Percentiles rank a stretch among this genome's conserved stretches.
Evolutionary conservation across 2,888 invertebrate species (phyloP).

Genomic region (Cenopis cana): DNA sequence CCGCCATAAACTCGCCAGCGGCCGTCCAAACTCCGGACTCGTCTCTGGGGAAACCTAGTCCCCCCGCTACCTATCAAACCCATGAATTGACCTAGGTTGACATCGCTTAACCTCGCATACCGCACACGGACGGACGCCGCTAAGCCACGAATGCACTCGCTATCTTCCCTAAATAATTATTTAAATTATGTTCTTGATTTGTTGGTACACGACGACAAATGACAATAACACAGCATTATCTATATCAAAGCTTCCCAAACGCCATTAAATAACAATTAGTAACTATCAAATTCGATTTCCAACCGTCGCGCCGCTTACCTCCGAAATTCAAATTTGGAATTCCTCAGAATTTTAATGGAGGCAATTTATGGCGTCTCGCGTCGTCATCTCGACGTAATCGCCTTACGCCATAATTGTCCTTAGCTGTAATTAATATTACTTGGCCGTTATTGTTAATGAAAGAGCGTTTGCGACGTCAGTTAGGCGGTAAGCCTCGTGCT

Average conservation of each 20-base stretch:
- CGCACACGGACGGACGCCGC: too few relatives aligned
- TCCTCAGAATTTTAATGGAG: slow-evolving; percentile 67
- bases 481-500: slow-evolving; percentile 34
- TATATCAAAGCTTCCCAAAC: background rate
- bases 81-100: too few relatives aligned
- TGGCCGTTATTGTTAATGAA: slow-evolving; percentile 48
- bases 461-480: slow-evolving; percentile 46
- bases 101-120: too few relatives aligned
- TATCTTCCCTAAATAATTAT: too few relatives aligned
- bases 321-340: slow-evolving; percentile 66
- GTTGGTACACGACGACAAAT: too few relatives aligned
- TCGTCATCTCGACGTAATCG: slow-evolving; percentile 63
- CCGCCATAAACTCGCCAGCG: too few relatives aligned
- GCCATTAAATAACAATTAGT: slow-evolving; percentile 43
- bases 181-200: too few relatives aligned
- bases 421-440: slow-evolving; percentile 56
- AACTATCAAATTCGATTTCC: slow-evolving; percentile 45
- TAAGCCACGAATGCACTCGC: too few relatives aligned
- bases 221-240: too few relatives aligned
- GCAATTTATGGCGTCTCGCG: slow-evolving; percentile 67
- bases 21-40: too few relatives aligned
- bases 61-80: too few relatives aligned
- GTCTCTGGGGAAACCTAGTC: too few relatives aligned
- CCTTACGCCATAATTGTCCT: slow-evolving; percentile 55
- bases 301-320: slow-evolving; percentile 43